Evolutionary conservation across 1,140 invertebrate genomes (phyloP), one percentile per base, ranked within the genome.

Genomic region (Caenorhabditis remanei): DNA sequence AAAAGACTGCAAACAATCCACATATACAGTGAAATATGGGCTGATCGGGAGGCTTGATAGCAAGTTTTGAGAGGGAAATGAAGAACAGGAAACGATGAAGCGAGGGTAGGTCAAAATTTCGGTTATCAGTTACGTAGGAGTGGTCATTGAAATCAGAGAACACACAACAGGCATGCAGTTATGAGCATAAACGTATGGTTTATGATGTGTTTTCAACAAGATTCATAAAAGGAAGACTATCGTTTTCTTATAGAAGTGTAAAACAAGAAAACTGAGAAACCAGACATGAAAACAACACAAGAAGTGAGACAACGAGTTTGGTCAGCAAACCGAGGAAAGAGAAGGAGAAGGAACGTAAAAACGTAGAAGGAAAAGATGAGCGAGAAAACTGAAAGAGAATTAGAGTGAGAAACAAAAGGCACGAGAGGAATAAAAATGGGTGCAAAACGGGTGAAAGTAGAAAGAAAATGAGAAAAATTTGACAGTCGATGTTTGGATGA

Each of bases 31-130:
- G 19, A 11, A 46, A 75, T 46, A 79, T 50, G 32, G 71, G 71
- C 71, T 79, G 71, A 79, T 79, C 46, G 13, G n/a, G 71, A 14
- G n/a, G 71, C 71, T 79, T 53, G 71, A 79, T 79, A 79, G 71
- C 71, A 50, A 79, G 71, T 79, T 79, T 79, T 79, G 14, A 71
- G 65, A 19, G 41, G 41, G 46, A 43, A 46, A n/a, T 8, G 46
- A 79, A 79, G 46, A 79, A 79, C 46, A 50, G 71, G 43, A 50
- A 50, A 50, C 13, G 46, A 50, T 53, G 40, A 32, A 9, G 19
- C 50, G 50, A 16, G 63, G 11, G 4, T 40, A 71, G 71, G 46
- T 79, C 71, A 79, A 79, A 79, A 79, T 79, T 40, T 48, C 46
- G 43, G 71, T 79, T 79, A 79, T 79, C 71, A 50, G 43, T 79